These are phyloP conservation scores for Mesoligia furuncula DNA, from an alignment of 2,888 invertebrate species.

Conservation along the genomic window DNA sequence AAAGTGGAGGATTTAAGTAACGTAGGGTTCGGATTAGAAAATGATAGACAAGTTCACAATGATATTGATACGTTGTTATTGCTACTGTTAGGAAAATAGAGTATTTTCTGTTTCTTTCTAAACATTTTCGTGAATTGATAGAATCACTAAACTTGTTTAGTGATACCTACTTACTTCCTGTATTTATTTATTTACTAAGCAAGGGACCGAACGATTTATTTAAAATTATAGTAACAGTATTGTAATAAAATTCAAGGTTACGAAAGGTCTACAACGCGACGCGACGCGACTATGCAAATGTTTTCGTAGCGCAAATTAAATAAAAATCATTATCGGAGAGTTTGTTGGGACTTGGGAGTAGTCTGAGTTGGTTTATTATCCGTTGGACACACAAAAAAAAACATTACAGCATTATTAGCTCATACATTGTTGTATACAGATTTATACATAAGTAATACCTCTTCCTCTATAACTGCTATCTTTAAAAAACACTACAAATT, in stretches of 20 bases:
- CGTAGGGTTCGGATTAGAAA: background rate
- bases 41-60: background rate
- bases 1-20: conserved; percentile 16
- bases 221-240: background rate
- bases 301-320: background rate
- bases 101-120: background rate
- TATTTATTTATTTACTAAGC: background rate
- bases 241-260: background rate
- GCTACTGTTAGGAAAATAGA: background rate
- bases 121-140: background rate
- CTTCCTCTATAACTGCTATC: background rate
- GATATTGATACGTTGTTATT: background rate
- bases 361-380: background rate
- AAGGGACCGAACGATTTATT: background rate
- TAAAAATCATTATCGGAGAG: background rate
- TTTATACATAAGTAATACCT: no score
- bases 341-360: background rate
- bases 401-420: background rate
- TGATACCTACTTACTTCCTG: background rate
- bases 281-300: background rate
- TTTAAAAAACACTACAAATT: background rate
- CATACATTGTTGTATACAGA: background rate
- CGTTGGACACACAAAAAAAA: background rate
- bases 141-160: background rate
- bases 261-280: background rate